Evolutionary conservation across 1,140 invertebrate species (phyloP), one percentile per base, ranked within the genome.

Genomic region (Hylaeus volcanicus): DNA sequence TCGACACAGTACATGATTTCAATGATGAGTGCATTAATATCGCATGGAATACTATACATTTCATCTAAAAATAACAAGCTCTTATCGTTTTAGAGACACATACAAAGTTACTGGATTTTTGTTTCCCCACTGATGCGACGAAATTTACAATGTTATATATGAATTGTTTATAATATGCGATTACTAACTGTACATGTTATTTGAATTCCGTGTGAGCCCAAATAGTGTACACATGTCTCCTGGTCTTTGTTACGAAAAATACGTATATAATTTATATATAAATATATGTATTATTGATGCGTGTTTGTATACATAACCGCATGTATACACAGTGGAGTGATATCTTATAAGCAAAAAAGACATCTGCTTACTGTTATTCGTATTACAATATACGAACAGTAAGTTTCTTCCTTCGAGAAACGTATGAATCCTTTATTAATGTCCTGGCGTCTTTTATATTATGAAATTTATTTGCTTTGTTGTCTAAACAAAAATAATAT

Each of bases 131-230:
- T 55, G 8, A 65, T 56, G 11, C n/a, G 6, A 39, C 39, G 15
- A 78, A 48, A 71, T 14, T 1, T 71, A 71, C 39, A 71, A 12
- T 15, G 37, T 74, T 79, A 74, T 5, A 55, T 65, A 79, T 48
- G 6, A 4, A 55, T 26, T 41, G 11, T 60, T 26, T 15, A 14
- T 69, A 12, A 78, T 26, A 26, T 39, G 41, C 3, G 43, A 63
- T 72, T 64, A 64, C 8, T 72, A 2, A 9, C 55, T 58, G 45
- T 37, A 56, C 64, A 41, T 74, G 77, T 79, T 79, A 74, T 74
- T 79, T 15, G n/a, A 51, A 9, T 45, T 37, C 15, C 41, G 15
- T 65, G 43, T 14, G 45, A 79, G 43, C 48, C 43, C 70, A 51
- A 74, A 79, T 41, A 64, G 55, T 66, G 65, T 82, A 48, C 37